Evolutionary conservation across 92 coral and sea anemone genomes (phyloP).

Genomic region (Parazoanthus darwini): DNA sequence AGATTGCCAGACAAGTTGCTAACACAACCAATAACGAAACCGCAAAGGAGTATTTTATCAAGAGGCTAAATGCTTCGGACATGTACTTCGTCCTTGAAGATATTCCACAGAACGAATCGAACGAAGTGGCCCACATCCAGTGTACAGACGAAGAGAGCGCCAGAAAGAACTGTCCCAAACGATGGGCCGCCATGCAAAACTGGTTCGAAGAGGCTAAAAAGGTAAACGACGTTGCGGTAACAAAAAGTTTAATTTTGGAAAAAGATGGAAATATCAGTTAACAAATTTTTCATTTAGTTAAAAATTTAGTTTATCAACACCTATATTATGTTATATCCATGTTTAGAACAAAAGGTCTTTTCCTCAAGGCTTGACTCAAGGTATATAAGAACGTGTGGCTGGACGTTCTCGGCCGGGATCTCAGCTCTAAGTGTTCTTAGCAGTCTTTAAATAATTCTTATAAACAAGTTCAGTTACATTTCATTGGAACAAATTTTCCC

Average conservation of each 20-base stretch:
- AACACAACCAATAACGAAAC: slow-evolving; percentile 60
- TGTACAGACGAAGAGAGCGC: slow-evolving; percentile 81
- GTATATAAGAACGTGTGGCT: too few relatives aligned
- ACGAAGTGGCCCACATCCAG: slow-evolving; percentile 70
- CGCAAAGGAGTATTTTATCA: slow-evolving; percentile 60
- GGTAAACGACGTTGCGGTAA: slow-evolving; percentile 49
- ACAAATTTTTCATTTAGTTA: too few relatives aligned
- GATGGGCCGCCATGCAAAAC: slow-evolving; percentile 84
- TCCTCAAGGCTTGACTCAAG: too few relatives aligned
- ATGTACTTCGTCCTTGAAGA: slow-evolving; percentile 69
- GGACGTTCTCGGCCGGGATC: too few relatives aligned
- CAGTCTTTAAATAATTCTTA: too few relatives aligned
- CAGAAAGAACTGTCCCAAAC: slow-evolving; percentile 78
- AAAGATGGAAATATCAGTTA: neutral
- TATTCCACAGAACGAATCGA: slow-evolving; percentile 86
- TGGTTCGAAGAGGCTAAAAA: slow-evolving; percentile 74
- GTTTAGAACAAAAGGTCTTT: too few relatives aligned
- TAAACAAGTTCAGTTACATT: too few relatives aligned
- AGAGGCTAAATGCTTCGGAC: slow-evolving; percentile 65
- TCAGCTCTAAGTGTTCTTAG: too few relatives aligned
- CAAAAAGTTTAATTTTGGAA: neutral
- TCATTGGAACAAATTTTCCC: too few relatives aligned
- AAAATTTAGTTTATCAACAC: too few relatives aligned
- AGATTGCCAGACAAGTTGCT: slow-evolving; percentile 76
- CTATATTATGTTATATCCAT: too few relatives aligned